These are phyloP conservation scores for Macrotis lagotis DNA, from an alignment of 2,113 vertebrate genomes.

Conservation along the genomic window DNA sequence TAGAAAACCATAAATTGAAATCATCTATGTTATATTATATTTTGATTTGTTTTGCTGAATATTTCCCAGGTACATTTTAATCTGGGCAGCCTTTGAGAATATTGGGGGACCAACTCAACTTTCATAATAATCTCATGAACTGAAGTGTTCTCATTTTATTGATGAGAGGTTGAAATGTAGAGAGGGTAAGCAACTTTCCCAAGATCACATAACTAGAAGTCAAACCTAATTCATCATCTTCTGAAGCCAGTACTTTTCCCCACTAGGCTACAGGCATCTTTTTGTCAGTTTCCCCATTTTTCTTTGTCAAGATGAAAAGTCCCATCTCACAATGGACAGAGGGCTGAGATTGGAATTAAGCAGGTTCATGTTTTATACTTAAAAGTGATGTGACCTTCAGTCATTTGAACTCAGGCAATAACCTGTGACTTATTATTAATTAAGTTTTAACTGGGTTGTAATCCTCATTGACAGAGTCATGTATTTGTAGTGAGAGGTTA, in stretches of 20 bases:
- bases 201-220: background rate
- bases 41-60: conserved; percentile 1
- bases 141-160: background rate
- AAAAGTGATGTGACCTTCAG: background rate
- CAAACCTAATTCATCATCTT: conserved; percentile 2
- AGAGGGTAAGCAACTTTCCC: conserved; percentile 17
- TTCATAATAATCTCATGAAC: background rate
- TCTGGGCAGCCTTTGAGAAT: too few relatives aligned
- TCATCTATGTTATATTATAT: conserved; percentile 3
- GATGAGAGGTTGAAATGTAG: background rate
- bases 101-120: background rate
- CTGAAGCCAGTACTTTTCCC: background rate
- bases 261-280: background rate
- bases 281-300: background rate
- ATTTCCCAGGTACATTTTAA: background rate
- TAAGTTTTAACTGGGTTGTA: background rate
- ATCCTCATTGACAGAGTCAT: background rate
- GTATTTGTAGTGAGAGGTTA: background rate
- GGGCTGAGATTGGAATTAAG: background rate
- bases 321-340: background rate
- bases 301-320: background rate
- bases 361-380: background rate
- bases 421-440: background rate
- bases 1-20: background rate
- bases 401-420: background rate